A percentile compares a stretch with the other conserved stretches of the same genome.
Evolutionary conservation across 2,113 vertebrate species (phyloP).

Genomic region (Passer domesticus): DNA sequence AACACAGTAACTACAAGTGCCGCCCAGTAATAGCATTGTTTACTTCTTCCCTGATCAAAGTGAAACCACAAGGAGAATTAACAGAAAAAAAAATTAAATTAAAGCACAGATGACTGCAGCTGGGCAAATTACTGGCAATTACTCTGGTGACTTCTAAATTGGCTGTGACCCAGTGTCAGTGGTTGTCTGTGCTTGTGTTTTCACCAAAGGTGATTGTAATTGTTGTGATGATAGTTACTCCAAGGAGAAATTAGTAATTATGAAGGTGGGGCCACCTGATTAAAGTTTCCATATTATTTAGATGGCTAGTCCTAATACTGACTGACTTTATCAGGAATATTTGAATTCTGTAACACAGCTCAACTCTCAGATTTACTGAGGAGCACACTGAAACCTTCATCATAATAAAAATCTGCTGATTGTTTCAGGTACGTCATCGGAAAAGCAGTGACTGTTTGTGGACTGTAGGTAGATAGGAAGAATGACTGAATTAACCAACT

Average conservation of each 20-base stretch:
- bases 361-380: not conserved
- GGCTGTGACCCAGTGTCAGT: slow-evolving; percentile 3
- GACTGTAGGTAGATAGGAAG: not conserved
- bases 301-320: not conserved
- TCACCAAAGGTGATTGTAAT: not conserved
- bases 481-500: not conserved
- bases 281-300: not conserved
- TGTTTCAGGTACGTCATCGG: not conserved
- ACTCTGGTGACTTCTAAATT: slow-evolving; percentile 20
- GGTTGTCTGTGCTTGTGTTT: not conserved
- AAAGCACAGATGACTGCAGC: slow-evolving; percentile 27
- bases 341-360: not conserved
- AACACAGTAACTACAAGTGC: not conserved
- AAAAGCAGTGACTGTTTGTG: not conserved
- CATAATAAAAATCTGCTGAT: not conserved
- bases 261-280: not conserved
- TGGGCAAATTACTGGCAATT: slow-evolving; percentile 41
- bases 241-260: not conserved
- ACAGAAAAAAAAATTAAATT: not conserved
- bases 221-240: not conserved
- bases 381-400: not conserved
- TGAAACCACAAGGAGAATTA: slow-evolving; percentile 1
- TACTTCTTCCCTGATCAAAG: slow-evolving; percentile 33
- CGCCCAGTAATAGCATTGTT: not conserved
- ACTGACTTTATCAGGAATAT: not conserved